A percentile compares a stretch with the other conserved stretches of the same genome.
Evolutionary conservation across 2,113 vertebrate species (phyloP).

Genomic region (Phainopepla nitens): DNA sequence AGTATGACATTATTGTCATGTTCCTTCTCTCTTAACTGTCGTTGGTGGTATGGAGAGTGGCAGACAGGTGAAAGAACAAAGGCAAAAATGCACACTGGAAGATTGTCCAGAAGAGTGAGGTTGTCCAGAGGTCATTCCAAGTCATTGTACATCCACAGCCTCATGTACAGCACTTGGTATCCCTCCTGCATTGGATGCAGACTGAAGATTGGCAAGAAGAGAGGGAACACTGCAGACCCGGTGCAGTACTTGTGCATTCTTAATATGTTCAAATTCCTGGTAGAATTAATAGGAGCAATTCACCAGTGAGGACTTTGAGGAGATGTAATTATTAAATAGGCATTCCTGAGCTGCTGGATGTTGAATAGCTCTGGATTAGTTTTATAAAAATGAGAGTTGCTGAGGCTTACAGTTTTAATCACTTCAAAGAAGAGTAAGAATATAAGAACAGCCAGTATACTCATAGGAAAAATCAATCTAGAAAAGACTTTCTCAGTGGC

Average conservation of each 20-base stretch:
- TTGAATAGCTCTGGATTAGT: neutral
- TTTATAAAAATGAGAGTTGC: neutral
- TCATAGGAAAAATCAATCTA: neutral
- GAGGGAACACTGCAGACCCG: fast-evolving
- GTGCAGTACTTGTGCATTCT: neutral
- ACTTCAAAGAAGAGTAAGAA: neutral
- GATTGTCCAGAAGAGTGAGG: neutral
- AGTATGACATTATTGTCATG: neutral
- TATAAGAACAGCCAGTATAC: neutral
- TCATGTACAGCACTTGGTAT: neutral
- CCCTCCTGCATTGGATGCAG: neutral
- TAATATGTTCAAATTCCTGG: neutral
- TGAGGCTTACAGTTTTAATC: neutral
- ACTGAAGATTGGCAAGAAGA: neutral
- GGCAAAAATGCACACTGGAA: neutral
- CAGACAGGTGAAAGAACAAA: neutral
- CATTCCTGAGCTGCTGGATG: neutral
- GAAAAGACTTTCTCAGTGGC: neutral
- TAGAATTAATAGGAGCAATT: neutral
- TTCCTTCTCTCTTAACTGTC: neutral
- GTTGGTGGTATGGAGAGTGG: neutral
- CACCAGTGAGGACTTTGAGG: neutral
- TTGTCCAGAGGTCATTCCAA: neutral
- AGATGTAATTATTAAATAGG: neutral
- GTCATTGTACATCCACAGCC: neutral